These are phyloP conservation scores for Cervus canadensis DNA, from an alignment of 2,113 vertebrate species.

Conservation along the genomic window DNA sequence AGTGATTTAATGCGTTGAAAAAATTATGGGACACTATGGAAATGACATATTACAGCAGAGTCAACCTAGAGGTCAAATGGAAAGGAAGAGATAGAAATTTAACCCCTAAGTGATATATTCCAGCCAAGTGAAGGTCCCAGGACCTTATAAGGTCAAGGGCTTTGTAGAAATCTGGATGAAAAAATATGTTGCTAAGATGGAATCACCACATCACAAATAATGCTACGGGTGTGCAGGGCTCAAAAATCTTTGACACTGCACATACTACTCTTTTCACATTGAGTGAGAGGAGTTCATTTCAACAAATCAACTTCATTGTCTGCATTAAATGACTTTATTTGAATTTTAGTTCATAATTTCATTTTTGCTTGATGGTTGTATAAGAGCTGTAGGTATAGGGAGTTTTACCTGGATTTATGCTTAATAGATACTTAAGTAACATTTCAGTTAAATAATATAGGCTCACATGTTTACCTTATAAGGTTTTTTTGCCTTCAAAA, in stretches of 20 bases:
- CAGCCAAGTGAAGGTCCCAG: not conserved
- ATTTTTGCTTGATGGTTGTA: not conserved
- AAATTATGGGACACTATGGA: not conserved
- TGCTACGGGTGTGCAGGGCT: not conserved
- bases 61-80: not conserved
- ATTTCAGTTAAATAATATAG: conserved; percentile 23
- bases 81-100: not conserved
- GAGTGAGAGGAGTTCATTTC: not conserved
- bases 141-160: not conserved
- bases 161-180: not conserved
- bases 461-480: not conserved
- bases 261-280: not conserved
- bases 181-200: not conserved
- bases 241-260: not conserved
- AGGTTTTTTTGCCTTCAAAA: not conserved
- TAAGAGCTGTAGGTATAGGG: not conserved
- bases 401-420: not conserved
- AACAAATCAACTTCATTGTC: not conserved
- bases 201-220: not conserved
- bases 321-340: not conserved
- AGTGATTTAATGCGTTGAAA: not conserved
- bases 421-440: not conserved
- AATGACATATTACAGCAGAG: not conserved
- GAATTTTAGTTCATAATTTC: conserved; percentile 20
- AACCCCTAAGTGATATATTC: not conserved